Evolutionary conservation across 2,113 vertebrate species (phyloP), one percentile per base, ranked within the genome.

Genomic region (Misgurnus mizolepis): DNA sequence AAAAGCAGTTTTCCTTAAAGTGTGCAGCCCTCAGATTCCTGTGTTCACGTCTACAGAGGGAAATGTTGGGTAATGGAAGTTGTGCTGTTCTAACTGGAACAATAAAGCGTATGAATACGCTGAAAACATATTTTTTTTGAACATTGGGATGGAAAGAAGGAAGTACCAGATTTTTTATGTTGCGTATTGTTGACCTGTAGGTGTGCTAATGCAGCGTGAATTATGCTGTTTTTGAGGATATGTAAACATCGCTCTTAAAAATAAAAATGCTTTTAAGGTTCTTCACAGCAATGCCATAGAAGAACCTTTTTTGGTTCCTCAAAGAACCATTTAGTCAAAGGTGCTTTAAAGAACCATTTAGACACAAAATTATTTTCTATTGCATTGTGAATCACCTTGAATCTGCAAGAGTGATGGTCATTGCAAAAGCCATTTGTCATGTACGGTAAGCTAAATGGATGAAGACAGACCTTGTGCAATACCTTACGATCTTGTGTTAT

Each of bases 1-100:
- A 11, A 65, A 27, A 9, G 67, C 45, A 50, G 43, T 79, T 85
- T 77, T 80, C 65, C 60, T 71, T 10, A 27, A 1, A 12, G n/a
- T 43, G 65, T 81, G 43, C 58, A 41, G 61, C n/a, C 34, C 1
- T 56, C 69, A 1, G 8, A 75, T 53, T 7, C 43, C 47, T 6
- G 66, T 43, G 67, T 39, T 2, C 3, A 2, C 5, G 6, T 64
- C 11, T 71, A 49, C 67, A 69, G 60, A 67, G 73, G 84, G 81
- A 88, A 83, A 78, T 22, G 78, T 71, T 73, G 55, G 45, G 77
- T 84, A 78, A 81, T 81, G 81, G 85, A 80, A 76, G 60, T 39
- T 34, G 39, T 71, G 56, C 12, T 14, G 41, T 83, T 82, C 14
- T 17, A 14, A 62, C 12, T 60, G 56, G 43, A 73, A 74, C 60